Conservation (phyloP, 2,797 vertebrate genomes). For the Arnoldichthys spilopterus region DNA sequence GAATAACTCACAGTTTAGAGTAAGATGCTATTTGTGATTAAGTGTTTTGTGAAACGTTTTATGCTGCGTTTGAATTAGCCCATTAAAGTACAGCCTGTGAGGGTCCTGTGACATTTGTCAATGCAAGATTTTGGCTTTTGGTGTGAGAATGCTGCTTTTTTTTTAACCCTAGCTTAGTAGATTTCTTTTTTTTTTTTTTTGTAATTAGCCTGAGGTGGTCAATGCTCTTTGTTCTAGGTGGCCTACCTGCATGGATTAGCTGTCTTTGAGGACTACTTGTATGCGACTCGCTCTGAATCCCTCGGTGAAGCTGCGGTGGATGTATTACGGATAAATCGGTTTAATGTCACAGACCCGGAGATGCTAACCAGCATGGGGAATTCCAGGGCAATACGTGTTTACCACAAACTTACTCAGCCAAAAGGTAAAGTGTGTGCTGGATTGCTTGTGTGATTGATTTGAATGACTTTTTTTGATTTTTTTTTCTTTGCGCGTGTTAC, state of each 20-base stretch:
- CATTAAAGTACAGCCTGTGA: background rate
- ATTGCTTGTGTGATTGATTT: slow-evolving; percentile 19
- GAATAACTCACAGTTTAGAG: background rate
- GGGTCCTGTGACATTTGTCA: background rate
- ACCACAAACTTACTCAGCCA: slow-evolving; percentile 90
- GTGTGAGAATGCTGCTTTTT: slow-evolving; percentile 10
- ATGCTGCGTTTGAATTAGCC: background rate
- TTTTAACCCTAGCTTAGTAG: slow-evolving; percentile 19
- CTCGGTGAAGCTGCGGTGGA: slow-evolving; percentile 72
- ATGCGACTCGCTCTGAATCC: slow-evolving; percentile 83
- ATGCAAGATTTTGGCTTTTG: slow-evolving; percentile 16
- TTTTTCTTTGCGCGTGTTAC: background rate
- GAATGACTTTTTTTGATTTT: background rate
- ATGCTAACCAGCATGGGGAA: slow-evolving; percentile 81
- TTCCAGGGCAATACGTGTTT: slow-evolving; percentile 82
- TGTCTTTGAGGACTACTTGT: slow-evolving; percentile 94
- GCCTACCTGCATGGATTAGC: slow-evolving; percentile 89
- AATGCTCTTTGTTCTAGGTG: slow-evolving; percentile 78
- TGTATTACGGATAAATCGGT: slow-evolving; percentile 89
- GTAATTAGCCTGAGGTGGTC: slow-evolving; percentile 21
- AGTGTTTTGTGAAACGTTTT: slow-evolving; percentile 12
- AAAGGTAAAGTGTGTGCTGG: slow-evolving; percentile 79
- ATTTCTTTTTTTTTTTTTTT: slow-evolving; percentile 19
- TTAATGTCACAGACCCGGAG: slow-evolving; percentile 86
- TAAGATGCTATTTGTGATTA: slow-evolving; percentile 2